Evolutionary conservation across 2,797 vertebrate species (phyloP).

Genomic region (Acestrorhynchus altus): DNA sequence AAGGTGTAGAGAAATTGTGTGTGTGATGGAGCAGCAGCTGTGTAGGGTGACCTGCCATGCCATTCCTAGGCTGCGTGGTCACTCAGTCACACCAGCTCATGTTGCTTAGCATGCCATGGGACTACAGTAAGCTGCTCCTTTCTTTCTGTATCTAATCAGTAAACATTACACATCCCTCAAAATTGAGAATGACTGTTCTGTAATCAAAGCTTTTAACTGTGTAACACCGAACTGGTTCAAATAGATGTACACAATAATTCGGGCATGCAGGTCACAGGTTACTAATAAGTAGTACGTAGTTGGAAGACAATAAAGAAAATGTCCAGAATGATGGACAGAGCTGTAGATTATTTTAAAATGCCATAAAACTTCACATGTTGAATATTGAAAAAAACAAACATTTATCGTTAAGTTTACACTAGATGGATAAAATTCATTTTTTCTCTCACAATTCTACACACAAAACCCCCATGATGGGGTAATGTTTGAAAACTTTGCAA

Average conservation of each 20-base stretch:
- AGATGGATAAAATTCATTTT: no score
- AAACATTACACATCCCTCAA: conserved; percentile 3
- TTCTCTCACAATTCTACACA: no score
- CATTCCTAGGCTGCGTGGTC: conserved; percentile 68
- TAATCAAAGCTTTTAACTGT: neutral
- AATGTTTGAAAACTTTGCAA: no score
- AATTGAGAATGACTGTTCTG: neutral
- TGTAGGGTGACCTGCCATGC: conserved; percentile 72
- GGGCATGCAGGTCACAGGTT: neutral
- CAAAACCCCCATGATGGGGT: no score
- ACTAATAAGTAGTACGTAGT: neutral
- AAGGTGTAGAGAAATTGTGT: neutral
- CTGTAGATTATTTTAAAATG: neutral
- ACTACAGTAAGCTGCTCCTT: conserved; percentile 65
- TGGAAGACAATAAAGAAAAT: no score
- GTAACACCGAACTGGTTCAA: neutral
- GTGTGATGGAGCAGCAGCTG: conserved; percentile 71
- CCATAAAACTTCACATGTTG: no score
- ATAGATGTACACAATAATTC: neutral
- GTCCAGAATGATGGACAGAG: neutral
- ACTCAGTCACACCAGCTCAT: conserved; percentile 67
- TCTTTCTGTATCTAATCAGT: neutral
- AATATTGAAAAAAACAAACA: neutral
- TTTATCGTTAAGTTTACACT: no score
- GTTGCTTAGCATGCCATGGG: conserved; percentile 70